Percentiles rank a stretch among this genome's conserved stretches.
These are phyloP conservation scores for Lagorchestes hirsutus DNA, from an alignment of 2,797 vertebrate genomes.

Conservation along the genomic window DNA sequence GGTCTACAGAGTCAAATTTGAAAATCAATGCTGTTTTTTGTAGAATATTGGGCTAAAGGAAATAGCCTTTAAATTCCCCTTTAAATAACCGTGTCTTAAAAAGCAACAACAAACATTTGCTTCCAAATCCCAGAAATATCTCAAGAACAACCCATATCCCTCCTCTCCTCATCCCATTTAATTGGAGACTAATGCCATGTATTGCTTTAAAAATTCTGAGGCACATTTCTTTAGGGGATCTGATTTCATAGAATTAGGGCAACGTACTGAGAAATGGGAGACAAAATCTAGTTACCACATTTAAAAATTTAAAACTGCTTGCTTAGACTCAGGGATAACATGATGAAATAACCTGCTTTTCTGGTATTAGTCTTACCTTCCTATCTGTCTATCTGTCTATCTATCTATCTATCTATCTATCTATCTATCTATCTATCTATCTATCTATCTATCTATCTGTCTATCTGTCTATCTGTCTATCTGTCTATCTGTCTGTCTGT, in stretches of 20 bases:
- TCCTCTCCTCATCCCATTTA: background rate
- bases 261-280: background rate
- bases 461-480: no score
- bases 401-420: no score
- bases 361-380: background rate
- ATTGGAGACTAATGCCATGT: background rate
- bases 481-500: no score
- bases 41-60: background rate
- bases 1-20: slow-evolving; percentile 19
- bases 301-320: background rate
- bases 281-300: background rate
- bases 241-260: background rate
- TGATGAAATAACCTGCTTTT: background rate
- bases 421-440: no score
- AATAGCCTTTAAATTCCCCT: background rate
- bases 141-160: background rate
- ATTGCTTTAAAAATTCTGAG: background rate
- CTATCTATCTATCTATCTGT: background rate
- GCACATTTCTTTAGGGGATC: background rate
- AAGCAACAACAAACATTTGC: background rate
- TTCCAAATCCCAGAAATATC: background rate
- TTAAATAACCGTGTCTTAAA: background rate
- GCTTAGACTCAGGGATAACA: background rate
- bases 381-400: background rate
- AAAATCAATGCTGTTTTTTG: background rate